Base-by-base conservation (phyloP, 1,140 invertebrate genomes). In the Drosophila rufa region DNA sequence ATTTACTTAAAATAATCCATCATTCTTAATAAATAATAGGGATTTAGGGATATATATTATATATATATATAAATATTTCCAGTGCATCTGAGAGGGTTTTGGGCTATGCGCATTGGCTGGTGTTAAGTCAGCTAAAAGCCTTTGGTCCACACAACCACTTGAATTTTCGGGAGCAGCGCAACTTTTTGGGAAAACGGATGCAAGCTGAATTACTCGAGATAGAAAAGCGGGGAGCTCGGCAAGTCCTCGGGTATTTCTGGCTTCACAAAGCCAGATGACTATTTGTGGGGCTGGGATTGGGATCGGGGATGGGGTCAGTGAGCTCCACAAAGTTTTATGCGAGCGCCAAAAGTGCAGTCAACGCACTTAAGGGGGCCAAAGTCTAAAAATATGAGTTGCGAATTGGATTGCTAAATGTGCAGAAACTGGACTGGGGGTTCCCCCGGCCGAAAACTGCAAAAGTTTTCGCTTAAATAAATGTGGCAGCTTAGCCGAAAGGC, bases 51-150 rank as follows among this genome's bases (percentile, higher is more conserved):
- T n/a, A n/a, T n/a, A n/a, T n/a, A n/a, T n/a, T n/a, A n/a, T n/a
- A n/a, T n/a, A n/a, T n/a, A n/a, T n/a, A n/a, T n/a, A n/a, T n/a
- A n/a, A n/a, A n/a, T 1, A 30, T 6, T 30, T 30, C 27, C 0
- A 40, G 66, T 70, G 66, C 36, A 33, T 58, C 19, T 51, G 60
- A 73, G 55, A 40, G 19, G 57, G 22, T 65, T 30, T 36, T 38
- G 61, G 58, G 58, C 25, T 82, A 42, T 27, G 60, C 65, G 48
- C 75, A 27, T 65, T 79, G 53, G 59, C 67, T 82, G 80, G 83
- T 86, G 84, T 87, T 87, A 89, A 89, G 84, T 87, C 84, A 84
- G 84, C 84, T 87, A 90, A 87, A 87, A 87, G 84, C 84, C 84
- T 89, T 80, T 81, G 77, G 68, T 65, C 62, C 69, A 38, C 36